Evolutionary conservation across 2,797 vertebrate species (phyloP), one percentile per base, ranked within the genome.

Genomic region (Staurois parvus): DNA sequence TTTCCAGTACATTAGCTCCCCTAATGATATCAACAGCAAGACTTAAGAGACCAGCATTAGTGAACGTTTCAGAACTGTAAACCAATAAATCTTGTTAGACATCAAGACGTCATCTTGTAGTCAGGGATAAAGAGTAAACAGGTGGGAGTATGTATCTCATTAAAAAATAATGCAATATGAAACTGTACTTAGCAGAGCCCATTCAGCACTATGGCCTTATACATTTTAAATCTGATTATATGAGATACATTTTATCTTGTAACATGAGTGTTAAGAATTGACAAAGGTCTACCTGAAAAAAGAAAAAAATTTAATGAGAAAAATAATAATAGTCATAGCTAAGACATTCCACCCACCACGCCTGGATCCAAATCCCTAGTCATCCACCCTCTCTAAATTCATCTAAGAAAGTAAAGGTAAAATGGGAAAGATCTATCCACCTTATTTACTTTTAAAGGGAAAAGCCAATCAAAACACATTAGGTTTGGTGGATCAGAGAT

Each of bases 21-120:
- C 76, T 86, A 88, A 88, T 81, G 70, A 84, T 78, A 74, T 2
- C 84, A 85, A 84, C n/a, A 10, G n/a, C 34, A 56, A 72, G 64
- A 76, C 72, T 6, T 5, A 34, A 56, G 79, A 87, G 83, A 83
- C 62, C 26, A 52, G 11, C 32, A 29, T 87, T 28, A 69, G 15
- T 78, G 76, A 79, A 85, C 0, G 48, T 24, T 85, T 29, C 84
- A 17, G 28, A 0, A 66, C 29, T 88, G 77, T 84, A 86, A 81
- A 80, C 80, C 84, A 81, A 86, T 86, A 76, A 83, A 76, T 83
- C 81, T 86, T 84, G 67, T 86, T 86, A 88, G 81, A 76, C 73
- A 84, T 84, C 30, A 72, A 81, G 56, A 81, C 76, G 67, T 73
- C 81, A 84, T 74, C 42, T 83, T 68, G 81, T 80, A 88, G 72